A percentile compares a stretch with the other conserved stretches of the same genome.
phyloP scores from a whole-genome alignment of 2,888 invertebrate species.

The Spodoptera exigua region DNA sequence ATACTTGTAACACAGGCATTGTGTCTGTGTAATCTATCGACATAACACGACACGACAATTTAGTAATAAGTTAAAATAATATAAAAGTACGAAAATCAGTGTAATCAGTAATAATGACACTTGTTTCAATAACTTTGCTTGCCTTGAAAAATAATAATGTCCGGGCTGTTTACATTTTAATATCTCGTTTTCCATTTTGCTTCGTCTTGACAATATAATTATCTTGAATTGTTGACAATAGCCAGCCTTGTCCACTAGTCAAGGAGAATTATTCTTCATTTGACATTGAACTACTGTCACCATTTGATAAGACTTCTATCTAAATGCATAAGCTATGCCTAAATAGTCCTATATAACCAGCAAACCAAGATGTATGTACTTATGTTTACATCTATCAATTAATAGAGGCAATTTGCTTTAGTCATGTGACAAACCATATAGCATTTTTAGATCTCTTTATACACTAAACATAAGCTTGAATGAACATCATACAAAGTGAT shows the following conservation, averaged over 20 bases:
- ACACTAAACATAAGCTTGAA: slow-evolving; percentile 7
- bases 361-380: slow-evolving; percentile 15
- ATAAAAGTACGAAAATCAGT: slow-evolving; percentile 9
- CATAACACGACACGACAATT: not conserved
- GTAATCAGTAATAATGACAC: slow-evolving; percentile 8
- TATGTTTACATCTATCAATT: slow-evolving; percentile 35
- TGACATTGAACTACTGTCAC: slow-evolving; percentile 68
- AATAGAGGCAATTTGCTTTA: slow-evolving; percentile 37
- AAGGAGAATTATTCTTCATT: slow-evolving; percentile 58
- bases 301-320: slow-evolving; percentile 48
- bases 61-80: slow-evolving; percentile 2
- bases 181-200: slow-evolving; percentile 37
- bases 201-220: slow-evolving; percentile 37
- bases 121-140: slow-evolving; percentile 31
- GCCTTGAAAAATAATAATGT: slow-evolving; percentile 30
- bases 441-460: slow-evolving; percentile 37
- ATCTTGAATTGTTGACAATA: slow-evolving; percentile 45
- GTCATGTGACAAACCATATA: slow-evolving; percentile 35
- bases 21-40: not conserved
- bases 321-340: slow-evolving; percentile 23
- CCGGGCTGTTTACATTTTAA: slow-evolving; percentile 19
- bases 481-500: slow-evolving; percentile 18
- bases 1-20: not conserved
- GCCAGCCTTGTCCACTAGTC: slow-evolving; percentile 62
- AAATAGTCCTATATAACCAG: slow-evolving; percentile 19